Percentiles rank a stretch among this genome's conserved stretches.
These are phyloP conservation scores for Tenualosa ilisha DNA, from an alignment of 2,797 vertebrate species.

Conservation along the genomic window DNA sequence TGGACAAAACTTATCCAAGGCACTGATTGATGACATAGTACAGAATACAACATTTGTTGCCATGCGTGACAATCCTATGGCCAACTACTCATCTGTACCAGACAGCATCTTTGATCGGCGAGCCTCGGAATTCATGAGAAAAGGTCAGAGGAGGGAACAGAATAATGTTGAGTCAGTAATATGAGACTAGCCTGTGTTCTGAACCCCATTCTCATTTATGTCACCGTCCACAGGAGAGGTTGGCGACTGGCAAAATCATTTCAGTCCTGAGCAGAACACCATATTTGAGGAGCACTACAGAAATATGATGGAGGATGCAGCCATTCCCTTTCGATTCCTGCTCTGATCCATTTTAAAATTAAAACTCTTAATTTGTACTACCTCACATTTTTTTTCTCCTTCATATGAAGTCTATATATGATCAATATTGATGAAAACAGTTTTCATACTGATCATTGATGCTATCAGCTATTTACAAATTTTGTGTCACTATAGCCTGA, in stretches of 20 bases:
- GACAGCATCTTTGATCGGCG: slow-evolving; percentile 59
- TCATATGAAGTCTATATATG: background rate
- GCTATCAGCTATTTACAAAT: background rate
- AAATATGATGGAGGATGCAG: slow-evolving; percentile 52
- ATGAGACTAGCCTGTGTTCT: background rate
- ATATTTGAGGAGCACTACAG: slow-evolving; percentile 60
- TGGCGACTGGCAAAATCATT: slow-evolving; percentile 63
- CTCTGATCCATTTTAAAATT: slow-evolving; percentile 14
- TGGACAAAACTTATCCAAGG: slow-evolving; percentile 57
- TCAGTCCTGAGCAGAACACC: slow-evolving; percentile 55
- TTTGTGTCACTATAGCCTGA: background rate
- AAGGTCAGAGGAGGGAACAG: slow-evolving; percentile 61
- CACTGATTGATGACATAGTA: slow-evolving; percentile 56
- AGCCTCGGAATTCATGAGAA: slow-evolving; percentile 75
- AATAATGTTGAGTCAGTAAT: background rate
- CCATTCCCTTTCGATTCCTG: slow-evolving; percentile 55
- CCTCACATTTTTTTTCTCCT: too few species aligned
- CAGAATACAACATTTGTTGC: slow-evolving; percentile 67
- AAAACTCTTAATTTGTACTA: too few species aligned
- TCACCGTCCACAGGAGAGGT: slow-evolving; percentile 51
- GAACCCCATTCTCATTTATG: background rate
- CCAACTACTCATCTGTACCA: slow-evolving; percentile 70
- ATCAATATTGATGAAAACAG: background rate
- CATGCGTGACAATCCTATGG: slow-evolving; percentile 72
- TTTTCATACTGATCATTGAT: background rate